Percentiles rank a stretch among this genome's conserved stretches.
Conservation (phyloP, 2,888 invertebrate species). For the Clitarchus hookeri region DNA sequence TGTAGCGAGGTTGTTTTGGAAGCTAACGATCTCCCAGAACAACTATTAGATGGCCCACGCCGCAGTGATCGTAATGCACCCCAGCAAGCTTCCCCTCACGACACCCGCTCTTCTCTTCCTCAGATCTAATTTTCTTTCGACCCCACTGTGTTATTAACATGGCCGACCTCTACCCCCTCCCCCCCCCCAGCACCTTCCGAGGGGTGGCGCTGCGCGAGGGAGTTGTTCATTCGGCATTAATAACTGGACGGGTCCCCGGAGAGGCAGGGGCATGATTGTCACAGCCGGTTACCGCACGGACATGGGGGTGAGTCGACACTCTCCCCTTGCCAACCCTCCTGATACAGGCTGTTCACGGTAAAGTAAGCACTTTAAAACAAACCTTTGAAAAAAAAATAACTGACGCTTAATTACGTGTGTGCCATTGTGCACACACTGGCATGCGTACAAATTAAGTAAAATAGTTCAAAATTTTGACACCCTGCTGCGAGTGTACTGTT, state of each 20-base stretch:
- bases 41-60: not conserved
- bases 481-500: no score
- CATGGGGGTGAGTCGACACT: not conserved
- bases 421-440: no score
- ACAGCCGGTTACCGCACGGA: not conserved
- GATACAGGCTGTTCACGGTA: no score
- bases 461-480: no score
- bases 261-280: not conserved
- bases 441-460: no score
- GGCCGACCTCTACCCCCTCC: no score
- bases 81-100: not conserved
- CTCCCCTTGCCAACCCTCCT: not conserved
- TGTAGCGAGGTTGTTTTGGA: no score
- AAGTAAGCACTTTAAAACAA: no score
- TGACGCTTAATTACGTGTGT: no score
- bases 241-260: not conserved
- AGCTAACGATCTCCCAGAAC: not conserved
- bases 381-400: no score
- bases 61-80: not conserved
- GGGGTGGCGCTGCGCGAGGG: not conserved
- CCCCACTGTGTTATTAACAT: not conserved
- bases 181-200: not conserved
- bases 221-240: not conserved
- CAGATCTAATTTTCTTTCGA: constrained; percentile 1
- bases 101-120: not conserved